Conservation (phyloP, 2,797 vertebrate species). For the Pagetopsis macropterus region DNA sequence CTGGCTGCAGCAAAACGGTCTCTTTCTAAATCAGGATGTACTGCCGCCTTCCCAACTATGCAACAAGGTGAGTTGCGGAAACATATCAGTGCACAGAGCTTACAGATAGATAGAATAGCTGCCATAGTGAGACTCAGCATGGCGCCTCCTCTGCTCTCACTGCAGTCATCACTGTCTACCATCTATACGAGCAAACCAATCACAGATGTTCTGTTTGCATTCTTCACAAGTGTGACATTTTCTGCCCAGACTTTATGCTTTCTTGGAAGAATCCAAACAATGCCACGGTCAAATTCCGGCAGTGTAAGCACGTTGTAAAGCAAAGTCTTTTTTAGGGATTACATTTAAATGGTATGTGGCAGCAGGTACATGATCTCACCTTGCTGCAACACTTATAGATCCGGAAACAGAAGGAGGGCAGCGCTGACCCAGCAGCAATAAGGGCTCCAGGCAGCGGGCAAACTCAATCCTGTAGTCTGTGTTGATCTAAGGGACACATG, state of each 20-base stretch:
- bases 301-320: constrained; percentile 9
- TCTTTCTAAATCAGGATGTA: constrained; percentile 44
- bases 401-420: constrained; percentile 73
- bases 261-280: constrained; percentile 52
- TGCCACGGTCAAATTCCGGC: constrained; percentile 9
- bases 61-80: constrained; percentile 70
- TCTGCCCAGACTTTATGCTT: constrained; percentile 35
- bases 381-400: constrained; percentile 64
- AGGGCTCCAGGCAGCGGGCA: constrained; percentile 88
- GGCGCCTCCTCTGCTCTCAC: constrained; percentile 64
- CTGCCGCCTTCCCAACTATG: constrained; percentile 15
- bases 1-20: constrained; percentile 7
- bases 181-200: constrained; percentile 59
- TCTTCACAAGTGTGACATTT: constrained; percentile 62
- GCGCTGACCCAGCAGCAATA: constrained; percentile 85
- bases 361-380: constrained; percentile 47
- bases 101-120: constrained; percentile 57
- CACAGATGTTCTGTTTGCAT: constrained; percentile 60
- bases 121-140: constrained; percentile 60
- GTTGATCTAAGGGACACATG: constrained; percentile 83
- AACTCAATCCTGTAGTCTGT: constrained; percentile 91
- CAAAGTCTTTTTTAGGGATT: constrained; percentile 10
- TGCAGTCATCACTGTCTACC: constrained; percentile 46
- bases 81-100: constrained; percentile 48
- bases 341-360: not conserved